Evolutionary conservation across 2,888 invertebrate species (phyloP), one percentile per base, ranked within the genome.

Genomic region (Pollenia labialis): DNA sequence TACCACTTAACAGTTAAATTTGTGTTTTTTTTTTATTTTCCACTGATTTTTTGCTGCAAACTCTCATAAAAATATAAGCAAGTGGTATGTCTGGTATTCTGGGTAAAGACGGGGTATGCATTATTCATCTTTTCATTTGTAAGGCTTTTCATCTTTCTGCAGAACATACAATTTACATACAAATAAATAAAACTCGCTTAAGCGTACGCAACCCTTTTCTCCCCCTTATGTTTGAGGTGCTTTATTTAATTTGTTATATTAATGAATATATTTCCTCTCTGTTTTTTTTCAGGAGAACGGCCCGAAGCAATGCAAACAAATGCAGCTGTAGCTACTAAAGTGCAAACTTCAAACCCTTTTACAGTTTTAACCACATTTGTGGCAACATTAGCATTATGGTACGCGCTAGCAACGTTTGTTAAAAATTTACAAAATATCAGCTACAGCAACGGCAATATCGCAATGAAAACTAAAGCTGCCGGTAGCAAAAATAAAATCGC

Each of bases 291-390:
- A 96, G 96, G 96, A 90, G 96, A 96, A 93, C 95, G 96, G 91
- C 96, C 96, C 90, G 96, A 96, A 90, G 96, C 96, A 76, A 96
- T 96, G 96, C 96, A 96, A 94, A 96, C 96, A 87, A 96, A 96
- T 90, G 95, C 95, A 87, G 96, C 96, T 90, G 95, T 95, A 87
- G 96, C 96, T 81, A 90, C 90, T 86, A 90, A 91, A 88, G 89
- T 90, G 76, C 89, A 88, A 72, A 90, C 89, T 71, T 75, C 90
- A 87, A 89, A 91, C 69, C 90, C 89, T 77, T 87, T 85, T 60
- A 74, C 81, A 74, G 89, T 91, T 89, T 89, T 92, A 90, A 92
- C 90, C 89, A 90, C 91, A 89, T 90, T 92, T 90, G 90, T 91
- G 87, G 90, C 90, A 76, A 90, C 90, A 88, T 90, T 92, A 89